Conservation (phyloP, 2,113 vertebrate genomes). For the Chloropsis hardwickii region DNA sequence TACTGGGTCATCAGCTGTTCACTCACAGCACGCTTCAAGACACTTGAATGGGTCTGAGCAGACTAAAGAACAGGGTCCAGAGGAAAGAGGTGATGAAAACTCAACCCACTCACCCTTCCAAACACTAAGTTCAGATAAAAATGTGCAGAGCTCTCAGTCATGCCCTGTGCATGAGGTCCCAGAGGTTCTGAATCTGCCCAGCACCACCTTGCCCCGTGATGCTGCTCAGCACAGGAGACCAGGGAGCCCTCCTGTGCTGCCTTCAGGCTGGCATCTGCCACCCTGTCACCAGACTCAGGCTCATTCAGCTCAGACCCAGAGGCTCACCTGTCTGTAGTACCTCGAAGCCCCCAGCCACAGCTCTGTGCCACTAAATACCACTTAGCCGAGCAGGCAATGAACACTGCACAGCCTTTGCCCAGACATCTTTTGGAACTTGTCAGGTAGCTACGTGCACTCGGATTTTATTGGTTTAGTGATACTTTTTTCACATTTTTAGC, state of each 20-base stretch:
- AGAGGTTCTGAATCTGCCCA: neutral
- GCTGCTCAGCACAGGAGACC: neutral
- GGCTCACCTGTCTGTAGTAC: neutral
- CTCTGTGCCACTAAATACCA: neutral
- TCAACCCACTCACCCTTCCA: neutral
- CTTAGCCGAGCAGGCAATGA: neutral
- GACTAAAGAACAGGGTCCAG: neutral
- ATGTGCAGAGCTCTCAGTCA: neutral
- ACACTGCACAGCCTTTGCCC: neutral
- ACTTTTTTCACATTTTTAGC: neutral
- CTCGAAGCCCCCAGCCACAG: neutral
- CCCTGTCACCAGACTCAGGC: neutral
- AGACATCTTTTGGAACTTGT: neutral
- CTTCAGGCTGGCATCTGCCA: neutral
- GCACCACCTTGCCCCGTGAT: fast-evolving
- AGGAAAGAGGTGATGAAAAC: neutral
- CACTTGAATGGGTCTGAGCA: neutral
- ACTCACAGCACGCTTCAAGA: neutral
- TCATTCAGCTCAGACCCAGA: neutral
- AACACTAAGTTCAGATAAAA: neutral
- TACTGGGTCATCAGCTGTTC: constrained; percentile 70
- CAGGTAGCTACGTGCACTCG: neutral
- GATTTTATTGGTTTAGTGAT: neutral
- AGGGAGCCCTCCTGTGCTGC: neutral
- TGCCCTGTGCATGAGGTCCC: neutral